Percentiles rank a stretch among this genome's conserved stretches.
phyloP scores from a whole-genome alignment of 2,888 invertebrate species.

The Spodoptera picta region DNA sequence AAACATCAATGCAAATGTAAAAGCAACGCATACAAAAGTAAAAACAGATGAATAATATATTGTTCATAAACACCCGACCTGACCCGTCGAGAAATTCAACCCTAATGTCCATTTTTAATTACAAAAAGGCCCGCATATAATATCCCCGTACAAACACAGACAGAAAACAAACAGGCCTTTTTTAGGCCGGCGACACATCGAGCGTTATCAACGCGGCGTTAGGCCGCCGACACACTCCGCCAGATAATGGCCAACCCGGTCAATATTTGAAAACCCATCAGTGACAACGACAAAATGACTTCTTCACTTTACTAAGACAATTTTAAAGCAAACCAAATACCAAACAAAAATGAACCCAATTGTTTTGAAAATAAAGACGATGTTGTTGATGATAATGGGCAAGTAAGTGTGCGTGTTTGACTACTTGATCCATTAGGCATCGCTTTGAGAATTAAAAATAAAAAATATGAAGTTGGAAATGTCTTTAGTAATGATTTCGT shows the following conservation, averaged over 20 bases:
- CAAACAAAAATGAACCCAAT: slow-evolving; percentile 55
- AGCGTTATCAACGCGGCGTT: slow-evolving; percentile 75
- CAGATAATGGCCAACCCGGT: slow-evolving; percentile 82
- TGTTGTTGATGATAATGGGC: slow-evolving; percentile 32
- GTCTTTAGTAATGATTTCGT: slow-evolving; percentile 69
- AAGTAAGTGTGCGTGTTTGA: slow-evolving; percentile 51
- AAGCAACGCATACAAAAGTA: slow-evolving; percentile 1
- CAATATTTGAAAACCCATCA: slow-evolving; percentile 88
- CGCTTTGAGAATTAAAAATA: slow-evolving; percentile 74
- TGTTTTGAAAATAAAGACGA: slow-evolving; percentile 48
- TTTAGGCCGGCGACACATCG: slow-evolving; percentile 75
- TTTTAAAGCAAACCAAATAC: slow-evolving; percentile 46
- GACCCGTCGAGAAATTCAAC: slow-evolving; percentile 55
- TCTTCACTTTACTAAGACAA: slow-evolving; percentile 80
- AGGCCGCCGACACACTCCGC: slow-evolving; percentile 74
- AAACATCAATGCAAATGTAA: slow-evolving; percentile 1
- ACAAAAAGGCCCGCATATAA: slow-evolving; percentile 75
- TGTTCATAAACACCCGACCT: slow-evolving; percentile 24
- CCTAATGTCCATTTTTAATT: slow-evolving; percentile 73
- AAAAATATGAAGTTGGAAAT: slow-evolving; percentile 67
- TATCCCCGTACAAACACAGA: slow-evolving; percentile 75
- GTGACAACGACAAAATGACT: slow-evolving; percentile 81
- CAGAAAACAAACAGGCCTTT: slow-evolving; percentile 76
- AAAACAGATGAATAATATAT: slow-evolving; percentile 19
- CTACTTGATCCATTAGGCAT: slow-evolving; percentile 79